Evolutionary conservation across 2,888 invertebrate species (phyloP).

Genomic region (Eurytoma adleriae): DNA sequence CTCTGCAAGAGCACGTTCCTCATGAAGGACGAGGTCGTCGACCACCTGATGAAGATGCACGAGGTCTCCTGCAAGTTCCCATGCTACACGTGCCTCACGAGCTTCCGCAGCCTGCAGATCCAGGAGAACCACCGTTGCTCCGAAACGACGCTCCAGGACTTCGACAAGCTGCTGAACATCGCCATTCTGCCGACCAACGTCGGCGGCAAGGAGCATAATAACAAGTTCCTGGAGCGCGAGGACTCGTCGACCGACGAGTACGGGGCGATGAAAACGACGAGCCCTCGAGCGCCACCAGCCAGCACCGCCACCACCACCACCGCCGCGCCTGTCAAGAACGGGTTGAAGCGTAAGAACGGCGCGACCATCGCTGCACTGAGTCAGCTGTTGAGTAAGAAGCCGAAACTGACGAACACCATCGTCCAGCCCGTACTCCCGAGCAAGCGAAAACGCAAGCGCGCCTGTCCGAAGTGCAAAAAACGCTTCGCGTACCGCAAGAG

Average conservation of each 20-base stretch:
- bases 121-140: conserved; percentile 53
- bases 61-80: conserved; percentile 57
- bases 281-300: not conserved
- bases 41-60: conserved; percentile 57
- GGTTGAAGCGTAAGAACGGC: conserved; percentile 38
- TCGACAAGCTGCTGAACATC: conserved; percentile 51
- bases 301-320: not conserved
- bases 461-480: conserved; percentile 49
- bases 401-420: not conserved
- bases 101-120: conserved; percentile 52
- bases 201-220: conserved; percentile 17
- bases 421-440: not conserved
- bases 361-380: not conserved
- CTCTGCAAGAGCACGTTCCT: conserved; percentile 56
- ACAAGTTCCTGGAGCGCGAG: conserved; percentile 42
- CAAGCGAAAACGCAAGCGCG: conserved; percentile 7
- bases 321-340: conserved; percentile 18
- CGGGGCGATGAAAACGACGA: conserved; percentile 24
- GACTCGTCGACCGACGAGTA: conserved; percentile 52
- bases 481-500: conserved; percentile 38
- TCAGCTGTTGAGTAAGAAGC: conserved; percentile 5
- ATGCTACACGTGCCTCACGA: conserved; percentile 52
- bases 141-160: conserved; percentile 47
- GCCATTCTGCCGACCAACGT: conserved; percentile 52
- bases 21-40: conserved; percentile 56